Conservation (phyloP, 2,888 invertebrate genomes). For the Ctena decussata region DNA sequence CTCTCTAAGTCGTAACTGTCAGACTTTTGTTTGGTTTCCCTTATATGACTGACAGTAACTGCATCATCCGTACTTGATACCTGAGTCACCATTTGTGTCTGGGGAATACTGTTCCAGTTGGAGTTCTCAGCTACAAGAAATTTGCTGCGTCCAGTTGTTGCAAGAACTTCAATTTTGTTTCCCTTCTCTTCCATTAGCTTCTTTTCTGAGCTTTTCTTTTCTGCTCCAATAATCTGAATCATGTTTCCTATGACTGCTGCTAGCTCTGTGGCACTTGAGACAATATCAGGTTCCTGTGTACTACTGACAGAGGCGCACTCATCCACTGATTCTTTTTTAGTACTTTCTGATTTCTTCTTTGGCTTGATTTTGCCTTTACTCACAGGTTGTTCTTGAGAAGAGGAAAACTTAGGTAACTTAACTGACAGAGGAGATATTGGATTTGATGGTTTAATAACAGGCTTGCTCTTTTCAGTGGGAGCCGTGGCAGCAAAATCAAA, state of each 20-base stretch:
- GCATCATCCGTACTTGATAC: constrained; percentile 1
- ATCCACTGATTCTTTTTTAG: not conserved
- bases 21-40: not conserved
- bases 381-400: not conserved
- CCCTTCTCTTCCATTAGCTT: constrained; percentile 19
- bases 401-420: not conserved
- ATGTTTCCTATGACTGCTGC: constrained; percentile 58
- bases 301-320: not conserved
- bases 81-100: not conserved
- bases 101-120: not conserved
- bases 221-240: constrained; percentile 63
- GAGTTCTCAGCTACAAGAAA: not conserved
- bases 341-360: not conserved
- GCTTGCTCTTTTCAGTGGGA: not conserved
- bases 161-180: constrained; percentile 1
- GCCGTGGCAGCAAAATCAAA: not conserved
- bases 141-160: not conserved
- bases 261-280: constrained; percentile 5
- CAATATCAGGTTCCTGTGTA: not conserved
- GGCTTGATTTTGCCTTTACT: not conserved
- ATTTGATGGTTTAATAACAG: not conserved
- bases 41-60: not conserved
- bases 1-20: constrained; percentile 38
- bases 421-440: not conserved
- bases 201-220: constrained; percentile 30